A percentile compares a stretch with the other conserved stretches of the same genome.
Conservation (phyloP, 2,113 vertebrate genomes). For the Megalops atlanticus region DNA sequence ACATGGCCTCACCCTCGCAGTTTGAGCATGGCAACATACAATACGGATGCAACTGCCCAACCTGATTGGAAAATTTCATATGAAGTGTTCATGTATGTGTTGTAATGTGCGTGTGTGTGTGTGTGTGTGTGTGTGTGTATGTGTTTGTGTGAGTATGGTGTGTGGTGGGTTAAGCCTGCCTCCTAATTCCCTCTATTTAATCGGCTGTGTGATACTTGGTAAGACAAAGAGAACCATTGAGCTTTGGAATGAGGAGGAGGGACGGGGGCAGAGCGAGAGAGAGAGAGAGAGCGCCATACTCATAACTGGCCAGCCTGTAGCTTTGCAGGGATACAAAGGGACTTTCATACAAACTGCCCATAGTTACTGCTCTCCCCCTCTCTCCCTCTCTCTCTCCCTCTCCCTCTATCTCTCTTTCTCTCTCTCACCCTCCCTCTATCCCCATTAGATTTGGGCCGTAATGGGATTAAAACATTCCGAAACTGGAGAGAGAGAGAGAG, state of each 20-base stretch:
- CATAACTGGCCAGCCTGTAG: conserved; percentile 61
- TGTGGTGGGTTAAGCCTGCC: conserved; percentile 61
- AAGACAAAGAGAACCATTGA: conserved; percentile 76
- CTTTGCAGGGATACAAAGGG: conserved; percentile 65
- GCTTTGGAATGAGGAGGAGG: conserved; percentile 14
- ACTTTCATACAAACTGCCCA: conserved; percentile 56
- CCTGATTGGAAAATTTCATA: not conserved
- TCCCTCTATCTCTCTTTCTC: not conserved
- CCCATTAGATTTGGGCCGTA: conserved; percentile 36
- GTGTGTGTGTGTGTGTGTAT: conserved; percentile 50
- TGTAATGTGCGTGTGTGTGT: conserved; percentile 36
- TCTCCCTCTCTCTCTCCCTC: conserved; percentile 3
- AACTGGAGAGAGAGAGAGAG: conserved; percentile 13
- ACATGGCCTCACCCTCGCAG: too few species aligned
- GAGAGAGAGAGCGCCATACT: conserved; percentile 51
- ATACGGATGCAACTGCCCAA: not conserved
- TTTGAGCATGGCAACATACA: not conserved
- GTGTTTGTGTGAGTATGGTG: conserved; percentile 53
- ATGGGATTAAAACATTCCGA: conserved; percentile 43
- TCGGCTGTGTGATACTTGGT: conserved; percentile 73
- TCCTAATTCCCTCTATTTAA: conserved; percentile 75
- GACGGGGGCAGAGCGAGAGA: conserved; percentile 1
- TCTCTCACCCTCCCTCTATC: conserved; percentile 6
- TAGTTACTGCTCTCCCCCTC: conserved; percentile 29
- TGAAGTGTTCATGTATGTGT: conserved; percentile 28